A percentile compares a stretch with the other conserved stretches of the same genome.
These are phyloP conservation scores for Turritopsis rubra DNA, from an alignment of 30 jellyfish, hydroid and myxozoan genomes.

Conservation along the genomic window DNA sequence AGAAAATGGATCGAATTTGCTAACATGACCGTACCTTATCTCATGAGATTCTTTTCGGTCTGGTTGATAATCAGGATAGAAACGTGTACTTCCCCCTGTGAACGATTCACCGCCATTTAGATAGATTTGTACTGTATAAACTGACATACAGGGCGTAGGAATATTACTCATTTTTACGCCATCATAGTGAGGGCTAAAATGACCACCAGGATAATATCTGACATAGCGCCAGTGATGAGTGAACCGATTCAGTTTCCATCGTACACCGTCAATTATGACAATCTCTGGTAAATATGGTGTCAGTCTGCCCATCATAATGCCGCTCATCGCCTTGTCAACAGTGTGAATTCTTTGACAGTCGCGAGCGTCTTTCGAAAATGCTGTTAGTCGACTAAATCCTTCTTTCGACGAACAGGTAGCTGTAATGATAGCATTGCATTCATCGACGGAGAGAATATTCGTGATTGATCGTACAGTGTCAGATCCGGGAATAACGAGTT, in stretches of 20 bases:
- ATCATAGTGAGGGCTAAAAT: conserved; percentile 21
- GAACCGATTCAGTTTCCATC: conserved; percentile 9
- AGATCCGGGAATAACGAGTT: not conserved
- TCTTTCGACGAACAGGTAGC: conserved; percentile 10
- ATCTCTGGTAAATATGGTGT: conserved; percentile 18
- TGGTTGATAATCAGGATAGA: conserved; percentile 17
- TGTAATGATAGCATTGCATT: conserved; percentile 9
- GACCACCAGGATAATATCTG: conserved; percentile 23
- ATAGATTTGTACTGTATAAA: conserved; percentile 14
- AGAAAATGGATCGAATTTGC: conserved; percentile 5
- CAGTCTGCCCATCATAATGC: conserved; percentile 13
- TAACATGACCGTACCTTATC: conserved; percentile 9
- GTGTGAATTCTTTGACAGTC: conserved; percentile 29
- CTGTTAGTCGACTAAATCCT: conserved; percentile 26
- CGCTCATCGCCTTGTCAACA: conserved; percentile 17
- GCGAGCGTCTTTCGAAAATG: conserved; percentile 1
- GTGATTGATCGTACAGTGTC: conserved; percentile 17
- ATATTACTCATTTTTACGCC: conserved; percentile 14
- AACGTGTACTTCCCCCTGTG: conserved; percentile 11
- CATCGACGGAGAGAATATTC: conserved; percentile 5
- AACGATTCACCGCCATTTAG: conserved; percentile 21
- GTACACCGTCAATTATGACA: conserved; percentile 18
- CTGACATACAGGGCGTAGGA: conserved; percentile 18
- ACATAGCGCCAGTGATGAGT: conserved; percentile 25
- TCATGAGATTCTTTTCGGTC: not conserved